phyloP scores from a whole-genome alignment of 35 echinoderm and acorn worm species.

The Stichopus chloronotus region DNA sequence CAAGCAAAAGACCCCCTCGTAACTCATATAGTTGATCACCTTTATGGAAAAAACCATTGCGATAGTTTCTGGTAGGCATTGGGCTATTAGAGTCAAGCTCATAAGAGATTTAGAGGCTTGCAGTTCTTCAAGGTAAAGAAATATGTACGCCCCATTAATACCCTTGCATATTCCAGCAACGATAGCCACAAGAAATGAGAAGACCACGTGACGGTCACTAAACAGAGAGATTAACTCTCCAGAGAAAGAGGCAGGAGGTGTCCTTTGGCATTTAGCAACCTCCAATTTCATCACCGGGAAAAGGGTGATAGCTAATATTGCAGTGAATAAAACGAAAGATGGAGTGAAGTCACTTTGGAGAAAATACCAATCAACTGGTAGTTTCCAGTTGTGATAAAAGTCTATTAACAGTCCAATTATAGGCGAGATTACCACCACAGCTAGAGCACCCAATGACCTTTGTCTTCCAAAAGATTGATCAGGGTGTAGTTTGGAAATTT shows the following conservation, averaged over 20 bases:
- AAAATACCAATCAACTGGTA: background rate
- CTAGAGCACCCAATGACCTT: conserved; percentile 34
- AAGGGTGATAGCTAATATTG: background rate
- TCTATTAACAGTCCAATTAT: conserved; percentile 33
- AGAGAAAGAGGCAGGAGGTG: background rate
- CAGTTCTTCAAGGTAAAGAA: conserved; percentile 51
- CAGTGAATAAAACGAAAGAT: background rate
- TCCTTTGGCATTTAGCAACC: background rate
- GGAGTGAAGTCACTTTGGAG: conserved; percentile 1
- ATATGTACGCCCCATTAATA: conserved; percentile 19
- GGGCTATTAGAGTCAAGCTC: conserved; percentile 38
- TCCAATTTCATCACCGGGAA: conserved; percentile 18
- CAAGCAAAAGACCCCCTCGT: conserved; percentile 54
- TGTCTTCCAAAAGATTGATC: conserved; percentile 35
- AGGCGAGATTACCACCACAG: background rate
- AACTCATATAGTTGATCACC: conserved; percentile 20
- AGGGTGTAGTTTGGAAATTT: conserved; percentile 8
- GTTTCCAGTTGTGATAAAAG: background rate
- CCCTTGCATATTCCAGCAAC: conserved; percentile 48
- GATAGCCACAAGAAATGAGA: conserved; percentile 19
- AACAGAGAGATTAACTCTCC: background rate
- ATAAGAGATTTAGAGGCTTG: conserved; percentile 34
- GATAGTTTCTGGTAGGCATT: conserved; percentile 44
- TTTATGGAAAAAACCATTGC: conserved; percentile 45
- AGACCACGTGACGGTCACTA: conserved; percentile 4